Evolutionary conservation across 2,113 vertebrate species (phyloP).

Genomic region (Daboia siamensis): DNA sequence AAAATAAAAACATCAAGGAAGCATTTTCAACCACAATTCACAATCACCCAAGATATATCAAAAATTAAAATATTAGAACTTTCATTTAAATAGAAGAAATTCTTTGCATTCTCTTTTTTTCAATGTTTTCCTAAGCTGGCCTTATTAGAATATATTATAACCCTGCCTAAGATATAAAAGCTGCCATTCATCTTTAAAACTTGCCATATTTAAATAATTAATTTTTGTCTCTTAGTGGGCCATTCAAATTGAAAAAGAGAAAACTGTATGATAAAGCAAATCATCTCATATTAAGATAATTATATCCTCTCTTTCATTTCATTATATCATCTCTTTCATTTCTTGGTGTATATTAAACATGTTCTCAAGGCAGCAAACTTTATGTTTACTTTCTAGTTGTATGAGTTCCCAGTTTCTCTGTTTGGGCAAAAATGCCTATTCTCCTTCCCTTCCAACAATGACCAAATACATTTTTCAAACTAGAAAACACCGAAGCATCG

Average conservation of each 20-base stretch:
- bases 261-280: conserved; percentile 57
- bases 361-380: neutral
- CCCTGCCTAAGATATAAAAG: conserved; percentile 59
- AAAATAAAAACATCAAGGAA: conserved; percentile 51
- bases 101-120: conserved; percentile 60
- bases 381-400: too few relatives aligned
- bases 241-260: conserved; percentile 58
- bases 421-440: neutral
- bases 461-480: neutral
- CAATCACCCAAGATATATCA: conserved; percentile 54
- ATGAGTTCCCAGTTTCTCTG: neutral
- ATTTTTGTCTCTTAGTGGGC: conserved; percentile 63
- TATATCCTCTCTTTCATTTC: conserved; percentile 51
- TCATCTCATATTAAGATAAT: neutral
- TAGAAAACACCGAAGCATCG: neutral
- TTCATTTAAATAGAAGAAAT: conserved; percentile 36
- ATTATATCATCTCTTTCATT: conserved; percentile 48
- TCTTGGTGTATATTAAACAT: conserved; percentile 55
- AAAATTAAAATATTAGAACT: conserved; percentile 57
- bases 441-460: neutral
- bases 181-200: conserved; percentile 69
- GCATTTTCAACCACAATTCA: conserved; percentile 49
- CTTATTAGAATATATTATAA: conserved; percentile 49
- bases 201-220: conserved; percentile 69
- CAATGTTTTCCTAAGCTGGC: conserved; percentile 59